Evolutionary conservation across 1,140 invertebrate species (phyloP).

Genomic region (Euwallacea fornicatus): DNA sequence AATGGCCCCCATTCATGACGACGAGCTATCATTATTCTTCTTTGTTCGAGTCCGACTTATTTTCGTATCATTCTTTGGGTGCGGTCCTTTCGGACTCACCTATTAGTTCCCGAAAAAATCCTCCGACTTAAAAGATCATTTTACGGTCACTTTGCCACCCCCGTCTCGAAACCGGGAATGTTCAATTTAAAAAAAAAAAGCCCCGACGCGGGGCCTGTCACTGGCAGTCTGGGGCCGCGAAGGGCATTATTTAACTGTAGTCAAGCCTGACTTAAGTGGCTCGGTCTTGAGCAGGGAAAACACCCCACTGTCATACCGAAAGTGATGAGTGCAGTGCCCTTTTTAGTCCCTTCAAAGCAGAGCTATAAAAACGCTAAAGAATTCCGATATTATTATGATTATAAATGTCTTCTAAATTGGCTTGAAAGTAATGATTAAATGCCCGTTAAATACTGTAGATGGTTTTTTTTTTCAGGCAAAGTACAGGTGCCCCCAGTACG

Average conservation of each 20-base stretch:
- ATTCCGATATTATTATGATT: not conserved
- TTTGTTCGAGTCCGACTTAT: slow-evolving; percentile 40
- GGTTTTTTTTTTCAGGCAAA: slow-evolving; percentile 1
- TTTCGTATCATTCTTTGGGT: slow-evolving; percentile 35
- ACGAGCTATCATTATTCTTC: slow-evolving; percentile 46
- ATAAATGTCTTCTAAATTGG: slow-evolving; percentile 6
- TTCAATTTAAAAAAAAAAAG: slow-evolving; percentile 50
- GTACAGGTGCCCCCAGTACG: slow-evolving; percentile 3
- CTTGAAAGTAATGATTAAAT: slow-evolving; percentile 3
- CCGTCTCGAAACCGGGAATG: slow-evolving; percentile 39
- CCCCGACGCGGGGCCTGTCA: slow-evolving; percentile 44
- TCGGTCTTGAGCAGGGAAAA: slow-evolving; percentile 14
- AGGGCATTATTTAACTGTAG: slow-evolving; percentile 38
- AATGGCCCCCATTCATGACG: slow-evolving; percentile 47
- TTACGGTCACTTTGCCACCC: slow-evolving; percentile 53
- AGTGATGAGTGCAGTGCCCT: not conserved
- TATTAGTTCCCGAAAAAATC: not conserved
- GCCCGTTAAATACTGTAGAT: not conserved
- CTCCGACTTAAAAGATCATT: slow-evolving; percentile 50
- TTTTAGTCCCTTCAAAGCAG: not conserved
- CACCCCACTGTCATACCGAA: slow-evolving; percentile 4
- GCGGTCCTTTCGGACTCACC: slow-evolving; percentile 11
- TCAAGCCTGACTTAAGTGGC: slow-evolving; percentile 33
- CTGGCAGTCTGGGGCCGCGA: slow-evolving; percentile 37
- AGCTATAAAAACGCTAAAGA: no score